Base-by-base conservation (phyloP, 1,140 invertebrate genomes). In the Fragariocoptes setiger region DNA sequence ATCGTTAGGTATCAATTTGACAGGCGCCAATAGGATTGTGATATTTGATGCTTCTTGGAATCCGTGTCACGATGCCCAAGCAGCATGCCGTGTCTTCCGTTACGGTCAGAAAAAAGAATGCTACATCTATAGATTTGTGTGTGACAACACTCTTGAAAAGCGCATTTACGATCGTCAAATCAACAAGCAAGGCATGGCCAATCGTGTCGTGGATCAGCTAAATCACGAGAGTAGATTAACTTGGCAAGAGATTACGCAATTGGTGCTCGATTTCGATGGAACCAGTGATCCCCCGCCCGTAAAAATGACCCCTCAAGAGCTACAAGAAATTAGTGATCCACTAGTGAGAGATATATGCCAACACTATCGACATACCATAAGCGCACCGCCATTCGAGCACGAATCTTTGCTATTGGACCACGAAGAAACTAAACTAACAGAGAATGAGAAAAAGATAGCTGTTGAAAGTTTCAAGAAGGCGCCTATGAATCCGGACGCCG, bases 21-120 rank as follows among this genome's bases (percentile, higher is more conserved):
- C 67, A 19, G 88, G 86, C 18, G 90, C 90, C 0, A 95, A 92
- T 62, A 62, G 90, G 38, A 88, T 94, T 0, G 74, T 97, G 18
- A 83, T 99, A 21, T 76, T 95, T 51, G 90, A 99, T 62, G 86
- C 86, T 25, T 90, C 80, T 3, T 97, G 88, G 86, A 97, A 99
- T 62, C 90, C 90, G n/a, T 94, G 88, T 53, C 86, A 95, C 55
- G 88, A 97, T 54, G 90, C 85, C 1, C 88, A 97, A 47, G 88
- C 88, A 39, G 83, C 97, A 1, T 97, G 88, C 57, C 62, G 90
- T 50, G 83, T 97, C 25, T 97, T 94, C 56, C 67, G 83, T 55
- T 94, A 92, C 56, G 86, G 88, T 0, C 88, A 97, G 57, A 65
- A 68, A 46, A 94, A 90, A 54, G 74, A 72, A 1, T 88, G 82